Conservation (phyloP, 2,888 invertebrate species). For the Stegophylla sp. region DNA sequence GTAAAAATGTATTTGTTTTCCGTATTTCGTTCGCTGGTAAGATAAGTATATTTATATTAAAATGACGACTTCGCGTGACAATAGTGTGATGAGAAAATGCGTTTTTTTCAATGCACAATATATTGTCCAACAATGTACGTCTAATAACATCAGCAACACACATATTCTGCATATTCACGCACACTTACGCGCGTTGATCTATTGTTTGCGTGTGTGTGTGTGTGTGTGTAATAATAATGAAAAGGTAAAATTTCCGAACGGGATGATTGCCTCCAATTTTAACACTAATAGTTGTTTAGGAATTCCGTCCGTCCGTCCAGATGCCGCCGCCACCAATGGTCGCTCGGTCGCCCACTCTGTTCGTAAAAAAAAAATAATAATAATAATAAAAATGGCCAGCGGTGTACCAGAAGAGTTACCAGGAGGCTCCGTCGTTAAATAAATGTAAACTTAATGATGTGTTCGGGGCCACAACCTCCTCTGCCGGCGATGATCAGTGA, state of each 20-base stretch:
- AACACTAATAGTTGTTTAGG: slow-evolving; percentile 59
- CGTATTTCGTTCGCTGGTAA: too few species aligned
- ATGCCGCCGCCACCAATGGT: slow-evolving; percentile 32
- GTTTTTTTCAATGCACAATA: too few species aligned
- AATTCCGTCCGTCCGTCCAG: slow-evolving; percentile 42
- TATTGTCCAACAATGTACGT: background rate
- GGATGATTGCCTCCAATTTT: slow-evolving; percentile 59
- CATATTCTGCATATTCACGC: too few species aligned
- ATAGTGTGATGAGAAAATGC: too few species aligned
- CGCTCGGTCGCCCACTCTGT: slow-evolving; percentile 57
- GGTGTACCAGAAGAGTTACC: slow-evolving; percentile 46
- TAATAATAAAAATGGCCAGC: slow-evolving; percentile 53
- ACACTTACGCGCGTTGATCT: background rate
- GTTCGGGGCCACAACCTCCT: slow-evolving; percentile 53
- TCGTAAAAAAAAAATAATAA: slow-evolving; percentile 32
- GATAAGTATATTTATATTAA: too few species aligned
- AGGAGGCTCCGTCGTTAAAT: slow-evolving; percentile 56
- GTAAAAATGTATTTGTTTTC: too few species aligned
- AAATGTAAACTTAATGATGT: slow-evolving; percentile 59
- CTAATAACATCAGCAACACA: background rate
- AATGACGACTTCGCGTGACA: too few species aligned
- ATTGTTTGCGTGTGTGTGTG: background rate
- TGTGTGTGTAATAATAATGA: slow-evolving; percentile 34
- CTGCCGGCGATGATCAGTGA: slow-evolving; percentile 38
- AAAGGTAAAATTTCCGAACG: slow-evolving; percentile 56